A percentile compares a stretch with the other conserved stretches of the same genome.
phyloP scores from a whole-genome alignment of 1,140 invertebrate species.

The Lasioglossum albipes region DNA sequence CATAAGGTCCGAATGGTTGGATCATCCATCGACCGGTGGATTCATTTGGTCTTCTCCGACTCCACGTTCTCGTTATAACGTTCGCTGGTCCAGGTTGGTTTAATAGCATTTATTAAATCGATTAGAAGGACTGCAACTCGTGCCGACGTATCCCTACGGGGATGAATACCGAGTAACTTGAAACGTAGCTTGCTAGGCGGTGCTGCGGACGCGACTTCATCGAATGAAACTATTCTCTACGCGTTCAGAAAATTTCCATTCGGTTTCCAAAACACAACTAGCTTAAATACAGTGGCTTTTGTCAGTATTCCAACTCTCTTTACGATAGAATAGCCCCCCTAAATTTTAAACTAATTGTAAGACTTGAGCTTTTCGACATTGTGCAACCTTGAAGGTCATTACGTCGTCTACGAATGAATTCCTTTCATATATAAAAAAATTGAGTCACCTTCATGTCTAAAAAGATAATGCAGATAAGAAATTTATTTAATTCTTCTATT shows the following conservation, averaged over 20 bases:
- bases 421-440: no score
- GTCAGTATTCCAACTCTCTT: no score
- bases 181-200: not conserved
- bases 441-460: no score
- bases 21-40: not conserved
- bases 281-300: no score
- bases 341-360: no score
- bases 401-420: no score
- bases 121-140: not conserved
- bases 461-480: no score
- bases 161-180: not conserved
- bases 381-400: no score
- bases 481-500: no score
- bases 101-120: not conserved
- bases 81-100: not conserved
- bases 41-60: not conserved
- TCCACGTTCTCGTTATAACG: not conserved
- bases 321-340: no score
- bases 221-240: not conserved
- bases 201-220: not conserved
- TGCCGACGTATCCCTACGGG: no score
- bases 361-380: no score
- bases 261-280: not conserved
- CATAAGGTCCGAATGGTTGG: not conserved
- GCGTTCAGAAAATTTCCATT: not conserved